Percentiles rank a stretch among this genome's conserved stretches.
Conservation (phyloP, 2,797 vertebrate species). For the Todus mexicanus region DNA sequence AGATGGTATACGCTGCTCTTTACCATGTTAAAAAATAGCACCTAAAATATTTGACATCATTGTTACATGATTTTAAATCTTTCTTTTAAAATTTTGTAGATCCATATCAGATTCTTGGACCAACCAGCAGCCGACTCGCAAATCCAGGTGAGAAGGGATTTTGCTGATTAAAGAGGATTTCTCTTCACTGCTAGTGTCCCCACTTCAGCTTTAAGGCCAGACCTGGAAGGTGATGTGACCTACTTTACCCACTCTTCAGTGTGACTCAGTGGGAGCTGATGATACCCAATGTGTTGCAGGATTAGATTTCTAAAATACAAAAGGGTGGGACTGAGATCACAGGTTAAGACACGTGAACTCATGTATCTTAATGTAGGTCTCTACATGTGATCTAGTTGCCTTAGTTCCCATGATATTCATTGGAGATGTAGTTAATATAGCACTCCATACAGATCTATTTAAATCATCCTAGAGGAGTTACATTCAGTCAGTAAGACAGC, state of each 20-base stretch:
- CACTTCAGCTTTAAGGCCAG: neutral
- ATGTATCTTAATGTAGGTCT: neutral
- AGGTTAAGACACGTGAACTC: neutral
- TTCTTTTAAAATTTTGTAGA: constrained; percentile 67
- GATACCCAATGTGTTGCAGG: neutral
- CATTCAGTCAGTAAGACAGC: neutral
- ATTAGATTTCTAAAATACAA: neutral
- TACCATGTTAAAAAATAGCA: neutral
- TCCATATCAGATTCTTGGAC: constrained; percentile 88
- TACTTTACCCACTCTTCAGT: neutral
- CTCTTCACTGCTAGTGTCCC: neutral
- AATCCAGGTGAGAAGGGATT: constrained; percentile 82
- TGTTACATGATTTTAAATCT: neutral
- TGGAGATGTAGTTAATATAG: neutral
- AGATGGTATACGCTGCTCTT: neutral
- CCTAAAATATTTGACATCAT: neutral
- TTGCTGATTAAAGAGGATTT: neutral
- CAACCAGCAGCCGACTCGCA: constrained; percentile 87
- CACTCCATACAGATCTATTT: neutral
- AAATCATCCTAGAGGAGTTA: neutral
- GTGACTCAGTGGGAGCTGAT: neutral
- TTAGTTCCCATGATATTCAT: neutral
- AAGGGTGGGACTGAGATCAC: neutral
- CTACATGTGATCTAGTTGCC: neutral
- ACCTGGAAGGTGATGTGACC: neutral